These are phyloP conservation scores for Ochlodes sylvanus DNA, from an alignment of 2,888 invertebrate genomes.

Conservation along the genomic window DNA sequence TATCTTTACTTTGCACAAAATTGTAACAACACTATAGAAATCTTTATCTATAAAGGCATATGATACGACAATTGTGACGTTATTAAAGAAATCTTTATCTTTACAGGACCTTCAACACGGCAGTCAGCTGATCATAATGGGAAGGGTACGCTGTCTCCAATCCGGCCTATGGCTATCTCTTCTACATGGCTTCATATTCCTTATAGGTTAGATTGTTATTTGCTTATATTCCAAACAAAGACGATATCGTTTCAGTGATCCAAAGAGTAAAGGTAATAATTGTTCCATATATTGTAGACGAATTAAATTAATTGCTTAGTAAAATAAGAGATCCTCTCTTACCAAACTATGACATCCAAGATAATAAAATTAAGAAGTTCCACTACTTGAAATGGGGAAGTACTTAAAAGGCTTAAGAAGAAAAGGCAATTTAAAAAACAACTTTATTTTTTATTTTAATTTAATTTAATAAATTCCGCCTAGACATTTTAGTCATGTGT, in stretches of 20 bases:
- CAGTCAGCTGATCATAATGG: slow-evolving; percentile 62
- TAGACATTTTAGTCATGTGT: no score
- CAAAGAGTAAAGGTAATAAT: no score
- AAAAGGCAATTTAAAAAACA: no score
- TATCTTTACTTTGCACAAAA: no score
- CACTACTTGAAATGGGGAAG: no score
- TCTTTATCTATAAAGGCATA: no score
- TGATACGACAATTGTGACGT: not conserved
- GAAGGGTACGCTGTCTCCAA: slow-evolving; percentile 60
- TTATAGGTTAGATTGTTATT: slow-evolving; percentile 62
- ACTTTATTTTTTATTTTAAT: no score
- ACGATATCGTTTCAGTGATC: not conserved
- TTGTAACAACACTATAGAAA: no score
- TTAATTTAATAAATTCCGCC: no score
- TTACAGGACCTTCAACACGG: slow-evolving; percentile 60
- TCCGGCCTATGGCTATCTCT: slow-evolving; percentile 72
- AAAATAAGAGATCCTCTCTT: not conserved
- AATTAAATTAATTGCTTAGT: not conserved
- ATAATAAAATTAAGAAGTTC: no score
- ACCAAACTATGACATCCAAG: no score
- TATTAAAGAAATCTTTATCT: slow-evolving; percentile 41
- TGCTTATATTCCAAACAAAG: not conserved
- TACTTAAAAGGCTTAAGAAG: no score
- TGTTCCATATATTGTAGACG: not conserved
- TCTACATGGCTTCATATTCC: slow-evolving; percentile 76